Evolutionary conservation across 2,888 invertebrate genomes (phyloP).

Genomic region (Lagria hirta): DNA sequence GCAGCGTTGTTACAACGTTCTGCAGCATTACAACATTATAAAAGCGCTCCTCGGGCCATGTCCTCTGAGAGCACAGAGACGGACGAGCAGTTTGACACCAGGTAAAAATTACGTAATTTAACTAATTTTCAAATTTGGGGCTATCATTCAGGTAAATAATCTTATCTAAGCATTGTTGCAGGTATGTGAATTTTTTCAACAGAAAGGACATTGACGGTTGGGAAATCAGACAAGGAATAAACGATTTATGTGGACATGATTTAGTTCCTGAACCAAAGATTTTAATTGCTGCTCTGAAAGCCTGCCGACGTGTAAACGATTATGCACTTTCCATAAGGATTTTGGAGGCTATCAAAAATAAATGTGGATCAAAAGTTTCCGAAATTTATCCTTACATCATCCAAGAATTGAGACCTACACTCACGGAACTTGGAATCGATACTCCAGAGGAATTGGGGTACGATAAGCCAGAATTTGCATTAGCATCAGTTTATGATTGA

Average conservation of each 20-base stretch:
- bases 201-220: slow-evolving; percentile 88
- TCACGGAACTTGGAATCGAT: slow-evolving; percentile 89
- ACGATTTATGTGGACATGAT: slow-evolving; percentile 86
- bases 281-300: slow-evolving; percentile 81
- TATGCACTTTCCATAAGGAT: slow-evolving; percentile 90
- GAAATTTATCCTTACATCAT: slow-evolving; percentile 86
- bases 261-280: slow-evolving; percentile 90
- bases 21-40: no score
- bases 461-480: slow-evolving; percentile 93
- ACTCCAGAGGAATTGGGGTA: slow-evolving; percentile 96
- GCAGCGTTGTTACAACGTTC: no score
- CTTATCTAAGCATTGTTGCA: slow-evolving; percentile 47
- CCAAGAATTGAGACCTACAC: slow-evolving; percentile 88
- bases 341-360: slow-evolving; percentile 87
- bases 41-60: slow-evolving; percentile 47
- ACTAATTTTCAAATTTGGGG: slow-evolving; percentile 6
- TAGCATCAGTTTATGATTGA: slow-evolving; percentile 74
- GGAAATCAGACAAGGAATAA: slow-evolving; percentile 92
- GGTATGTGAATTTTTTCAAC: slow-evolving; percentile 83
- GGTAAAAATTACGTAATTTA: slow-evolving; percentile 51
- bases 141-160: neutral
- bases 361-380: slow-evolving; percentile 73
- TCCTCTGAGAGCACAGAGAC: slow-evolving; percentile 62
- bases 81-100: slow-evolving; percentile 82
- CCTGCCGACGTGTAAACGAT: slow-evolving; percentile 93